Base-by-base conservation (phyloP, 2,888 invertebrate species). In the Apamea anceps region DNA sequence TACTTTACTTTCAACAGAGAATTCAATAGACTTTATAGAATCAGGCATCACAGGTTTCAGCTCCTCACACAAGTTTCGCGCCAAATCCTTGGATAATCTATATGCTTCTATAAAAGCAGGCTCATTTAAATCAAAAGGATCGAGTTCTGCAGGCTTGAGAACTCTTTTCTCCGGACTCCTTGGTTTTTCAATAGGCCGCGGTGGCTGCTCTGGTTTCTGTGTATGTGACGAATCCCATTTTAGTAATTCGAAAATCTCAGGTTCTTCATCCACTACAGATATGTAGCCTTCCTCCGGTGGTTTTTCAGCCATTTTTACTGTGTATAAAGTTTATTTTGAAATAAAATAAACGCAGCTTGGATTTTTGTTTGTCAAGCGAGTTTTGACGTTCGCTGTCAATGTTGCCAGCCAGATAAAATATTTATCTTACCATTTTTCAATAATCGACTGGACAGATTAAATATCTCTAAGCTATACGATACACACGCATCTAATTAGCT, bases 211-310 rank as follows among this genome's bases (percentile, higher is more conserved):
- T 48, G 92, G 93, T 88, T 94, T 94, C 81, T 93, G 95, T 77
- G 95, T 94, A 89, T 96, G 96, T 66, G 95, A 92, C 68, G 95
- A 92, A 91, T 96, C 96, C 96, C 96, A 96, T 89, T 96, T 96
- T n/a, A 96, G 90, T 83, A 96, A 90, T 88, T 96, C 95, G 76
- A 96, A 96, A 89, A 96, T 95, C 86, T 96, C 96, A 57, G 96
- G 96, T 77, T 96, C 96, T 74, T 96, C 96, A 74, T 96, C 96
- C 75, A 96, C 96, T 75, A 96, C 96, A 67, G 96, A 96, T 93
- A 96, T 96, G 87, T 96, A 96, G 76, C 95, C 93, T 85, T 96
- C 96, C 87, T 96, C 96, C 80, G 95, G 94, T 87, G 96, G 96
- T 91, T 96, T 96, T 87, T 96, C 96, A 85, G 95, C 95, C 96